A percentile compares a stretch with the other conserved stretches of the same genome.
Conservation (phyloP, 2,113 vertebrate genomes). For the Peromyscus polionotus region DNA sequence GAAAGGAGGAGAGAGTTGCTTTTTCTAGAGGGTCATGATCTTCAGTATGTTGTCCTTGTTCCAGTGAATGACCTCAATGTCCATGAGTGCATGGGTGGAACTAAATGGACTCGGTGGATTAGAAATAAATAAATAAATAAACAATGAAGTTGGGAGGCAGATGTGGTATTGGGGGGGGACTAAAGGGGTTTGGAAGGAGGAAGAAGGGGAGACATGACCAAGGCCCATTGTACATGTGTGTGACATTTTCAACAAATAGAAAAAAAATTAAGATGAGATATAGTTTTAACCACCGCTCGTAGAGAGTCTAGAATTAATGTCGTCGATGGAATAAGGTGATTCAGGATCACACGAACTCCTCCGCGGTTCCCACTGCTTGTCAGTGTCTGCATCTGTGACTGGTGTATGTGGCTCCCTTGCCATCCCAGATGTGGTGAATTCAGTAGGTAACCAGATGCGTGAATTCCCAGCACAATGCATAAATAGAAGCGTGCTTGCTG, state of each 20-base stretch:
- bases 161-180: not conserved
- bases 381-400: not conserved
- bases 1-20: not conserved
- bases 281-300: not conserved
- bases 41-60: not conserved
- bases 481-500: not conserved
- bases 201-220: not conserved
- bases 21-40: not conserved
- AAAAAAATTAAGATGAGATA: not conserved
- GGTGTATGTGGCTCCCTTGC: not conserved
- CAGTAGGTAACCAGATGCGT: not conserved
- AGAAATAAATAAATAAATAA: not conserved
- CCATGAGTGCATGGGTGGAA: too few species aligned
- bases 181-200: not conserved
- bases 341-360: not conserved
- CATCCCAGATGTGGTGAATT: not conserved
- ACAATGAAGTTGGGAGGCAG: not conserved
- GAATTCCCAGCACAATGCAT: not conserved
- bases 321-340: not conserved
- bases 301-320: not conserved
- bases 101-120: too few species aligned
- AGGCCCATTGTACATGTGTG: not conserved
- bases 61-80: not conserved
- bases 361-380: not conserved
- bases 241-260: not conserved